Evolutionary conservation across 2,113 vertebrate species (phyloP).

Genomic region (Lophius piscatorius): DNA sequence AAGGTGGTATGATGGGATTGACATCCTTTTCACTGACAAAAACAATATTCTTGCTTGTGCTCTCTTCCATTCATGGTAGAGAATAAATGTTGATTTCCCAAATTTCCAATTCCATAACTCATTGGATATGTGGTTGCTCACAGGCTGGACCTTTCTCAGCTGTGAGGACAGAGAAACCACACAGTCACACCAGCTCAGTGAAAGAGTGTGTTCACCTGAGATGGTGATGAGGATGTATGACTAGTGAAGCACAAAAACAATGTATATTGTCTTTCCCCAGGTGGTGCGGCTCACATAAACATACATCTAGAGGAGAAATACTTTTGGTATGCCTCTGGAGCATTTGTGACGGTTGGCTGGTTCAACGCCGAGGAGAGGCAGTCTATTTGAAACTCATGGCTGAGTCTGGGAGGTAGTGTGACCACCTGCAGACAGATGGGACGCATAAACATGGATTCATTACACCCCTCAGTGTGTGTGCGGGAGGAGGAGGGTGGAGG

Average conservation of each 20-base stretch:
- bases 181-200: constrained; percentile 2
- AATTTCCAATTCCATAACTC: too few relatives aligned
- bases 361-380: constrained; percentile 36
- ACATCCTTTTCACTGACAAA: too few relatives aligned
- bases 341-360: constrained; percentile 52
- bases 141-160: neutral
- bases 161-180: neutral
- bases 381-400: constrained; percentile 68
- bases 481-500: neutral
- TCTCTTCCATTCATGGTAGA: too few relatives aligned
- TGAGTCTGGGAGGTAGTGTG: constrained; percentile 58
- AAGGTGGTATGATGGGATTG: too few relatives aligned
- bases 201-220: constrained; percentile 29
- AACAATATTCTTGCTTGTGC: too few relatives aligned
- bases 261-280: constrained; percentile 35
- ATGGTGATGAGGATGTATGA: constrained; percentile 14
- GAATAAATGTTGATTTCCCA: too few relatives aligned
- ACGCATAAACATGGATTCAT: constrained; percentile 63
- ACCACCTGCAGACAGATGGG: constrained; percentile 75
- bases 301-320: constrained; percentile 47
- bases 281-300: constrained; percentile 39
- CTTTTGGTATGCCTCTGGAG: constrained; percentile 36
- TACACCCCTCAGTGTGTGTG: constrained; percentile 25
- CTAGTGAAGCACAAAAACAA: constrained; percentile 33
- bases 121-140: too few relatives aligned